A percentile compares a stretch with the other conserved stretches of the same genome.
These are phyloP conservation scores for Styela clava DNA, from an alignment of 23 tunicate species.

Conservation along the genomic window DNA sequence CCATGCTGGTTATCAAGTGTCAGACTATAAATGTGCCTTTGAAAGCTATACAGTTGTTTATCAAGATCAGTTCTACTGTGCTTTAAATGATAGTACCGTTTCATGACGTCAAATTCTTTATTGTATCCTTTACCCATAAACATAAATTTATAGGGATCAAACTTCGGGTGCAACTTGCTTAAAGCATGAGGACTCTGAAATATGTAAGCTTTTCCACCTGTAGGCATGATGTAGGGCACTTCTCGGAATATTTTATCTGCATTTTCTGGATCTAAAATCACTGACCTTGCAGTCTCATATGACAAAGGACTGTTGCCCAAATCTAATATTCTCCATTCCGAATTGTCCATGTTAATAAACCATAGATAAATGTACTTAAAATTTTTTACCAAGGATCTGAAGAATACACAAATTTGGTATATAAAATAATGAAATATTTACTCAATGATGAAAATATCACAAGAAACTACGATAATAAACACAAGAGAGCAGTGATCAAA, in stretches of 20 bases:
- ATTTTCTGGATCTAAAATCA: constrained; percentile 1
- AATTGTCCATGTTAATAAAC: not conserved
- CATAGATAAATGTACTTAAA: too few species aligned
- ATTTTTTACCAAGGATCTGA: too few species aligned
- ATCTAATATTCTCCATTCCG: constrained; percentile 15
- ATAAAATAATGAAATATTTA: too few species aligned
- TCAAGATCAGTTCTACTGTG: constrained; percentile 24
- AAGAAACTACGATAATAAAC: too few species aligned
- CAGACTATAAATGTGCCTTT: constrained; percentile 14
- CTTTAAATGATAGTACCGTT: constrained; percentile 22
- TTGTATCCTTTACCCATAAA: constrained; percentile 17
- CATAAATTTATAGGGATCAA: constrained; percentile 29
- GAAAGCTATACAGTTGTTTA: constrained; percentile 14
- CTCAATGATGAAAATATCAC: too few species aligned
- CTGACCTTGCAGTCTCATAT: constrained; percentile 13
- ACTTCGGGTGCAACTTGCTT: constrained; percentile 9
- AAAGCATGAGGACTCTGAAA: constrained; percentile 6
- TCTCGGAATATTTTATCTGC: constrained; percentile 4
- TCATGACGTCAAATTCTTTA: constrained; percentile 22
- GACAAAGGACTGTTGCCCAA: constrained; percentile 20
- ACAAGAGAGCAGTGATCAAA: too few species aligned
- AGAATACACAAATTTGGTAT: too few species aligned
- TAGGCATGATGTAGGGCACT: constrained; percentile 13
- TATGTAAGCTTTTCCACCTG: constrained; percentile 22
- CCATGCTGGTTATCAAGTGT: not conserved